Evolutionary conservation across 2,113 vertebrate species (phyloP), one percentile per base, ranked within the genome.

Genomic region (Phaethornis superciliosus): DNA sequence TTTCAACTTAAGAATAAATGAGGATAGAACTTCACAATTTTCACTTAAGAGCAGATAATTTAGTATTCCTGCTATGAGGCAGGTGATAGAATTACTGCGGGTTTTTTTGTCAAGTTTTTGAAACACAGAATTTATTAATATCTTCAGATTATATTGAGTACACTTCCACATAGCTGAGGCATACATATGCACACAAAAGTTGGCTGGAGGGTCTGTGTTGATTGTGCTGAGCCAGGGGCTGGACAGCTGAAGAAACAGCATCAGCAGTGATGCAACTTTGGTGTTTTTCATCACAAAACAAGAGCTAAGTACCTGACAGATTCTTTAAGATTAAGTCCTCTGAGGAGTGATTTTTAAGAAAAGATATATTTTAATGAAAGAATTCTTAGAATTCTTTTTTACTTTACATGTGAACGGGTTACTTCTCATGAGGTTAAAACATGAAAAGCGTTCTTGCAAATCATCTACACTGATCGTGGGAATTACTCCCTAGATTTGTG

Each of bases 1-100:
- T 86, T 95, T 91, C 74, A 96, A 40, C 13, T 79, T 85, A 51
- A 87, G 62, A 82, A 87, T 65, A 93, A 88, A 51, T 74, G 8
- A 70, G 82, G 37, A 24, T 69, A 91, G 51, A 63, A 51, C 91
- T 94, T 14, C 22, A 46, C 23, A 77, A 37, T 77, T 92, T 88
- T 78, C 5, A 3, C 10, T 44, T 74, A 37, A 20, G 46, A 64
- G 9, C 23, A 7, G 21, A n/a, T 88, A 62, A 89, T 77, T 84
- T 91, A 23, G 86, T 90, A 54, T 84, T 69, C 30, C 16, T 85
- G 55, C 20, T 33, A 81, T 33, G n/a, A 65, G 88, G 64, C 6
- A 56, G 27, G 14, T 49, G 18, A 28, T 86, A 52, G 32, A 83
- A 65, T 81, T 60, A 21, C 16, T 2, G 2, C 70, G 18, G 12